Conservation (phyloP, 2,888 invertebrate species). For the Carpatolechia fugitivella region DNA sequence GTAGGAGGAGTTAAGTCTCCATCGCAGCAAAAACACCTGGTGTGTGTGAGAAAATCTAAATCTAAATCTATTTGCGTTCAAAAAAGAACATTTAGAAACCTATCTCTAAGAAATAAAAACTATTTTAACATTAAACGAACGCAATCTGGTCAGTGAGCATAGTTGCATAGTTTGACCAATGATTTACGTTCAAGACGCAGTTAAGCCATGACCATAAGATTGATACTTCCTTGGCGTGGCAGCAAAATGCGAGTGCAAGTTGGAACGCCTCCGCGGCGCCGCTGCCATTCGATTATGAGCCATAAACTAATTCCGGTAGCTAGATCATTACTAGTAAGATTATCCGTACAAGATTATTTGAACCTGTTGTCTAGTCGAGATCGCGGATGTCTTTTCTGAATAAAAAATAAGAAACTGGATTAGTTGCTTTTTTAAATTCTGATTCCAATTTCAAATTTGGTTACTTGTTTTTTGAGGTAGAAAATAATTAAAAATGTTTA, state of each 20-base stretch:
- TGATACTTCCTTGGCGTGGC: not conserved
- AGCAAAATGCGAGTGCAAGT: conserved; percentile 22
- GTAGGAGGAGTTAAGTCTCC: conserved; percentile 52
- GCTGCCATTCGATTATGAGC: conserved; percentile 63
- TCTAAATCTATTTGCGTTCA: conserved; percentile 26
- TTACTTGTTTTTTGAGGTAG: too few relatives aligned
- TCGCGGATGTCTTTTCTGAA: not conserved
- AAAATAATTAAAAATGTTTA: too few relatives aligned
- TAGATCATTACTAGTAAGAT: conserved; percentile 59
- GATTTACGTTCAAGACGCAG: not conserved
- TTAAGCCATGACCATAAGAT: conserved; percentile 2
- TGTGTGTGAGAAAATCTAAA: conserved; percentile 65
- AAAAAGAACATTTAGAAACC: not conserved
- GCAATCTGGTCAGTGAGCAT: not conserved
- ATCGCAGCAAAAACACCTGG: conserved; percentile 62
- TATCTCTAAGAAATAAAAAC: not conserved
- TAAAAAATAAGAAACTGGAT: not conserved
- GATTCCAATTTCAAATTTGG: too few relatives aligned
- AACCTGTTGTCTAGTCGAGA: not conserved
- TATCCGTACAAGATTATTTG: conserved; percentile 39
- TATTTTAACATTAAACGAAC: not conserved
- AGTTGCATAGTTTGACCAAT: not conserved
- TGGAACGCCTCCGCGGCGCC: conserved; percentile 70
- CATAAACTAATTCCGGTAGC: conserved; percentile 77
- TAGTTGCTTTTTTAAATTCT: not conserved